These are phyloP conservation scores for Phragmatobia fuliginosa DNA, from an alignment of 2,888 invertebrate genomes.

Conservation along the genomic window DNA sequence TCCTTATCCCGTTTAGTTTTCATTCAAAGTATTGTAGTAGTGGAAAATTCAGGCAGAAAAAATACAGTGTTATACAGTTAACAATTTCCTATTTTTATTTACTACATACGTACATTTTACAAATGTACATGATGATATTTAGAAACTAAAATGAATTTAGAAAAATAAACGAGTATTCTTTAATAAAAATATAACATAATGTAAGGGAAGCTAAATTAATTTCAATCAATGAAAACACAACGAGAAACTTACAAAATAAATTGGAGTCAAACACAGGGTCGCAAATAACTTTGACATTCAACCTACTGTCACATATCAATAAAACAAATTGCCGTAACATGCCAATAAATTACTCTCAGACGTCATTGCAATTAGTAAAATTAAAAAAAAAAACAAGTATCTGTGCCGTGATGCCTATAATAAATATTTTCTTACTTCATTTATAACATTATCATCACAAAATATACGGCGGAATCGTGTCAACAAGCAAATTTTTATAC, in stretches of 20 bases:
- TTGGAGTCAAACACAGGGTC: not conserved
- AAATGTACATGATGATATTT: too few relatives aligned
- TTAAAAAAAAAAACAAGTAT: not conserved
- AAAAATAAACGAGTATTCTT: not conserved
- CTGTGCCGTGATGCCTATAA: not conserved
- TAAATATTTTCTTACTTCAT: slow-evolving; percentile 23
- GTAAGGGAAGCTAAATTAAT: not conserved
- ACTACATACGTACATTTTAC: too few relatives aligned
- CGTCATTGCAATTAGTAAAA: slow-evolving; percentile 23
- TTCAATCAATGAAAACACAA: not conserved
- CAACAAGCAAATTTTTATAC: slow-evolving; percentile 28
- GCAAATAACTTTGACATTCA: not conserved
- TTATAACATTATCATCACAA: slow-evolving; percentile 38
- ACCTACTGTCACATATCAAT: slow-evolving; percentile 4
- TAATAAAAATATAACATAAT: not conserved
- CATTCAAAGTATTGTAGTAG: too few relatives aligned
- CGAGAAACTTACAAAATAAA: not conserved
- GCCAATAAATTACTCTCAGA: slow-evolving; percentile 26
- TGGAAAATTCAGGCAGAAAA: too few relatives aligned
- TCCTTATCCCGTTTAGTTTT: too few relatives aligned
- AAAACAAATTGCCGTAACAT: slow-evolving; percentile 18
- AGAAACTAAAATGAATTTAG: too few relatives aligned
- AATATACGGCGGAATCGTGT: slow-evolving; percentile 28
- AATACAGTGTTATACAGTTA: too few relatives aligned
- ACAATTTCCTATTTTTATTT: too few relatives aligned